Base-by-base conservation (phyloP, 1,140 invertebrate genomes). In the Pomacea maculata region DNA sequence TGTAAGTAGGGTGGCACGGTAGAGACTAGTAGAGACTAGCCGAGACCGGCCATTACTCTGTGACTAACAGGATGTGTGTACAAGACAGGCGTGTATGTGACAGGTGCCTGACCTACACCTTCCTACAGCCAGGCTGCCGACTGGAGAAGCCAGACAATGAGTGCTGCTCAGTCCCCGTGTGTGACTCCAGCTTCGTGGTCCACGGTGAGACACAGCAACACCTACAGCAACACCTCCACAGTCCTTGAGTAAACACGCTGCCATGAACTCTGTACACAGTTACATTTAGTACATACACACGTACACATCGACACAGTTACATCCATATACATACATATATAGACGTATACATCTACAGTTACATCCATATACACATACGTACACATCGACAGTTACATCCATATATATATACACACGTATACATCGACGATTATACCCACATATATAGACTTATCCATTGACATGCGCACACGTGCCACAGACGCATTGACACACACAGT, bases 51-150 rank as follows among this genome's bases (percentile, higher is more conserved):
- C 3, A 45, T 6, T 45, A 4, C 6, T 45, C 34, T 45, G 3
- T 6, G 34, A 45, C 2, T 45, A 45, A 45, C 34, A 45, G 6
- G 34, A 2, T 45, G 34, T 45, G 3, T 6, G 29, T 3, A 6
- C 19, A 5, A 55, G 21, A 9, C 79, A 87, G 86, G 29, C 25
- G 25, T 34, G 29, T 3, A 6, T 57, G 3, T 67, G 21, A 9
- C 79, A 87, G 86, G 29, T 87, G 86, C 55, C 85, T 84, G 25
- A 80, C 81, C 9, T 87, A 86, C 80, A 75, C 82, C 63, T 77
- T 83, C 71, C 55, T 87, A n/a, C 86, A 85, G 45, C 12, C 70
- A 4, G 80, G 80, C 17, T 87, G 86, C 75, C 80, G 52, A 9
- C 29, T 86, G 45, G 65, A 77, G n/a, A 87, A 84, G 54, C 71